Evolutionary conservation across 2,888 invertebrate genomes (phyloP).

Genomic region (Rhorus exstirpatorius): DNA sequence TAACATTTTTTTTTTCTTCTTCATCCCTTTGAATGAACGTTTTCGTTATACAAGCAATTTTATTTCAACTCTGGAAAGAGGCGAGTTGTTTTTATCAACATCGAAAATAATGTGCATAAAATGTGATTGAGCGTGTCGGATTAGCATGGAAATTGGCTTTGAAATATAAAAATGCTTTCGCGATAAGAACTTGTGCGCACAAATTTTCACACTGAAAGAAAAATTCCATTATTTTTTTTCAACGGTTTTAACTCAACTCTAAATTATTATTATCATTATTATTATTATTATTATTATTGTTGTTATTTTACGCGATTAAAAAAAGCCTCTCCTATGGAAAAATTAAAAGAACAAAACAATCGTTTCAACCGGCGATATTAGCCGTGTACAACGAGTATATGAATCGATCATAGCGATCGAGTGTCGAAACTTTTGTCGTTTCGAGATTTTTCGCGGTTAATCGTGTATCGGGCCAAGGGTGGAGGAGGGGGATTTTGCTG

Average conservation of each 20-base stretch:
- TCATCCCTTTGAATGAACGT: constrained; percentile 4
- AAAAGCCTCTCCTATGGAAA: too few species aligned
- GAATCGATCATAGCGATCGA: too few species aligned
- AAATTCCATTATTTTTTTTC: constrained; percentile 7
- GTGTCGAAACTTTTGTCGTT: constrained; percentile 3
- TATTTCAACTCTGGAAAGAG: constrained; percentile 13
- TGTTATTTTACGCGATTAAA: too few species aligned
- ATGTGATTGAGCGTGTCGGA: constrained; percentile 26
- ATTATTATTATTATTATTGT: too few species aligned
- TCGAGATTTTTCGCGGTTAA: neutral
- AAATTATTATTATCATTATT: too few species aligned
- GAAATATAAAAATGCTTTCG: constrained; percentile 1
- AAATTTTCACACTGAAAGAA: neutral
- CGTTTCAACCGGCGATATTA: too few species aligned
- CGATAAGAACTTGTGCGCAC: neutral
- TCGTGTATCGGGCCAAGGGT: too few species aligned
- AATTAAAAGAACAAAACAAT: too few species aligned
- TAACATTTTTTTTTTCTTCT: neutral
- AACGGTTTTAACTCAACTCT: neutral
- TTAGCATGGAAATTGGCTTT: constrained; percentile 59
- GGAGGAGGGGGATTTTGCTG: constrained; percentile 7
- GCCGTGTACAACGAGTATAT: too few species aligned
- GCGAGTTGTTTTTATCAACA: neutral
- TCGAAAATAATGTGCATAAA: constrained; percentile 36
- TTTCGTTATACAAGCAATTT: constrained; percentile 28